Evolutionary conservation across 2,113 vertebrate genomes (phyloP).

Genomic region (Mesitornis unicolor): DNA sequence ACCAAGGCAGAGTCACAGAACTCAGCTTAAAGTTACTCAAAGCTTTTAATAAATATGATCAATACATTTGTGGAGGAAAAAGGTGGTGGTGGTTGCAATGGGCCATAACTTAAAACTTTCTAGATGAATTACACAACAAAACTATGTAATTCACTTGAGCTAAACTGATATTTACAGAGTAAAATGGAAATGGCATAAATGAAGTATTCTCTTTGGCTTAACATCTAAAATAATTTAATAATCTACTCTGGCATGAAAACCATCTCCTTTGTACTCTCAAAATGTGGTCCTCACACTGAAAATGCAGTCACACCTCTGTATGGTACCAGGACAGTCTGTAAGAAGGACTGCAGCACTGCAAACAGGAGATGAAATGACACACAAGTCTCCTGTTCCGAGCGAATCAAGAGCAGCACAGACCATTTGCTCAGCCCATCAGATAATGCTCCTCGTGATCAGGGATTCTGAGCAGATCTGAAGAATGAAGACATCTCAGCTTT

Average conservation of each 20-base stretch:
- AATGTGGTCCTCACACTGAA: no score
- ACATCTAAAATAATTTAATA: background rate
- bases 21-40: background rate
- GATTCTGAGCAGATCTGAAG: background rate
- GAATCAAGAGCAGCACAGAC: background rate
- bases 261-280: background rate
- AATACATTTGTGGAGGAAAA: background rate
- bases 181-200: background rate
- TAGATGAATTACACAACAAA: background rate
- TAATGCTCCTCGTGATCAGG: background rate
- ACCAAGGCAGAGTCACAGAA: background rate
- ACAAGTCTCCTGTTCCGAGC: background rate
- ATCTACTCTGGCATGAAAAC: background rate
- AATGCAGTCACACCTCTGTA: background rate
- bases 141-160: background rate
- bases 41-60: background rate
- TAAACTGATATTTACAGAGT: background rate
- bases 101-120: background rate
- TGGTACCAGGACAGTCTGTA: rapidly evolving
- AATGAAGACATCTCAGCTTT: background rate
- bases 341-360: background rate
- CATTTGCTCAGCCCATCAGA: background rate
- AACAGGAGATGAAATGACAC: background rate
- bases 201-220: background rate
- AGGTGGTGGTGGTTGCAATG: background rate